phyloP scores from a whole-genome alignment of 2,113 vertebrate species.

The Zingel zingel region DNA sequence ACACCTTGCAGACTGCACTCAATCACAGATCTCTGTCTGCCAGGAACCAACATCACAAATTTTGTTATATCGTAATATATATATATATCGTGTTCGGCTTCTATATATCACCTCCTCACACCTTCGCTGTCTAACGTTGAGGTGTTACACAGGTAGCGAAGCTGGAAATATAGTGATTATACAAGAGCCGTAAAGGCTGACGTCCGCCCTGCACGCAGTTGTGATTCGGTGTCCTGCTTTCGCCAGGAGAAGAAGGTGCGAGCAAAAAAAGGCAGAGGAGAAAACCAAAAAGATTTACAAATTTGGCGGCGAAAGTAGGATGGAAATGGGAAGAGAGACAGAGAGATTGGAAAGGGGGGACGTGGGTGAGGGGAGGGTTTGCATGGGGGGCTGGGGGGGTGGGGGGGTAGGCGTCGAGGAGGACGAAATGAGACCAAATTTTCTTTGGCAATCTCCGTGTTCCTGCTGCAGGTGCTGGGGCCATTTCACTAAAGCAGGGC shows the following conservation, averaged over 20 bases:
- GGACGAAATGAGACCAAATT: slow-evolving; percentile 94
- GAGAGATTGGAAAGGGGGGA: slow-evolving; percentile 84
- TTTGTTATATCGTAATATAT: too few species aligned
- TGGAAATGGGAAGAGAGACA: slow-evolving; percentile 58
- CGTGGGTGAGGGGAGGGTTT: slow-evolving; percentile 37
- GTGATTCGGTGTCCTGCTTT: slow-evolving; percentile 20
- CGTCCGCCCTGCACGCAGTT: neutral
- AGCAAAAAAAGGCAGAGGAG: slow-evolving; percentile 9
- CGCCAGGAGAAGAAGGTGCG: neutral
- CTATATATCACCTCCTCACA: slow-evolving; percentile 55
- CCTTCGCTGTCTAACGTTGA: slow-evolving; percentile 31
- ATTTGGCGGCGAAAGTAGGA: slow-evolving; percentile 56
- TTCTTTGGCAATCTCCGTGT: slow-evolving; percentile 99
- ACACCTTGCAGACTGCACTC: slow-evolving; percentile 69
- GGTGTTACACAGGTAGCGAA: slow-evolving; percentile 66
- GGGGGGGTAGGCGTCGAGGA: slow-evolving; percentile 59
- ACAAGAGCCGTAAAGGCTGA: slow-evolving; percentile 42
- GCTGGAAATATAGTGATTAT: slow-evolving; percentile 51
- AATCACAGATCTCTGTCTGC: slow-evolving; percentile 80
- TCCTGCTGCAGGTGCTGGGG: slow-evolving; percentile 99
- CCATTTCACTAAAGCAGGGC: slow-evolving; percentile 99
- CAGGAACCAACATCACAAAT: slow-evolving; percentile 59
- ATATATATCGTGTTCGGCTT: slow-evolving; percentile 1
- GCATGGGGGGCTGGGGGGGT: neutral
- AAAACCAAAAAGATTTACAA: slow-evolving; percentile 56